Conservation (phyloP, 2,888 invertebrate genomes). For the Mythimna loreyi region DNA sequence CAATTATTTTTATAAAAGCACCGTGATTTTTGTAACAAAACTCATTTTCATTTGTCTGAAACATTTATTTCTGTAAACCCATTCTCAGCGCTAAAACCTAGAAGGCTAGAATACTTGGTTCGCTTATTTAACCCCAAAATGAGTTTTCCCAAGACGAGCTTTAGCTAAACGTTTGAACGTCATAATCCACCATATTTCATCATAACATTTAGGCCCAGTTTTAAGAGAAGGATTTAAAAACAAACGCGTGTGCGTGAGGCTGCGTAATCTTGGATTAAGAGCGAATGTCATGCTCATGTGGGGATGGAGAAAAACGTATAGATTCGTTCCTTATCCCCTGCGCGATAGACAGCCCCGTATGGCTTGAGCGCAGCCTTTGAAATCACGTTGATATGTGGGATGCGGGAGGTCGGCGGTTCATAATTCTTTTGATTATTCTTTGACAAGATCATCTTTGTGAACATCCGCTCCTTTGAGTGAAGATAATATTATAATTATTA, state of each 20-base stretch:
- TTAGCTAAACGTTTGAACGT: slow-evolving; percentile 39
- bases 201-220: slow-evolving; percentile 43
- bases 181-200: slow-evolving; percentile 54
- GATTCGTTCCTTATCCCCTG: slow-evolving; percentile 50
- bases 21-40: slow-evolving; percentile 18
- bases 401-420: slow-evolving; percentile 44
- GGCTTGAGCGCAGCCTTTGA: slow-evolving; percentile 48
- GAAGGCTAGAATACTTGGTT: slow-evolving; percentile 26
- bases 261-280: slow-evolving; percentile 51
- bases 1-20: slow-evolving; percentile 20
- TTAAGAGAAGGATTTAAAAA: slow-evolving; percentile 54
- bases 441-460: slow-evolving; percentile 8
- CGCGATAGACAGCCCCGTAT: slow-evolving; percentile 50
- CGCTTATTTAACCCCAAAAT: slow-evolving; percentile 43
- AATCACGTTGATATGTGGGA: slow-evolving; percentile 53
- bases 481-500: background rate
- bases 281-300: slow-evolving; percentile 45
- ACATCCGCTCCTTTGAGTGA: slow-evolving; percentile 5
- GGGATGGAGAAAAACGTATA: slow-evolving; percentile 38
- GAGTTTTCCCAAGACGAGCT: slow-evolving; percentile 32
- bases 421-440: slow-evolving; percentile 49
- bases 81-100: slow-evolving; percentile 24
- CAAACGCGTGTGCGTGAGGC: slow-evolving; percentile 34
- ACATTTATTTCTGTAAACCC: slow-evolving; percentile 22
- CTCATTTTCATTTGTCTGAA: slow-evolving; percentile 8